Evolutionary conservation across 2,888 invertebrate genomes (phyloP).

Genomic region (Ophion costatus): DNA sequence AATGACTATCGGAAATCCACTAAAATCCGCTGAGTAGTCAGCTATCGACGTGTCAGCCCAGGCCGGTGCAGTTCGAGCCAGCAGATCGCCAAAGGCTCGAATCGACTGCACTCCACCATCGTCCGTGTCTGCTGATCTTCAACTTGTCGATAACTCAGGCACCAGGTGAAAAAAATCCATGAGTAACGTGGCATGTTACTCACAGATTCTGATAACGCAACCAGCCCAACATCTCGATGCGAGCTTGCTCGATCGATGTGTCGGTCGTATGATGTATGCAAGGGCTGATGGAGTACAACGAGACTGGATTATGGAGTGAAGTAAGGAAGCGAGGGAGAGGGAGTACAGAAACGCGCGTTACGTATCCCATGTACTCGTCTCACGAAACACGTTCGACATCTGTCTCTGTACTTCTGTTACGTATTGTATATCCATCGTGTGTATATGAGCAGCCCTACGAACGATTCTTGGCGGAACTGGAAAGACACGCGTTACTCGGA

Average conservation of each 20-base stretch:
- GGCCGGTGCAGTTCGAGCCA: too few relatives aligned
- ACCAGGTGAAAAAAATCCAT: not conserved
- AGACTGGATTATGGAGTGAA: not conserved
- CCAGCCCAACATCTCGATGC: not conserved
- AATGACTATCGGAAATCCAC: too few relatives aligned
- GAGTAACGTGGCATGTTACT: not conserved
- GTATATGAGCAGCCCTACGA: constrained; percentile 44
- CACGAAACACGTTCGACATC: constrained; percentile 66
- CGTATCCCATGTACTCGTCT: constrained; percentile 49
- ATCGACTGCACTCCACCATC: too few relatives aligned
- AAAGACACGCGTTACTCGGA: constrained; percentile 38
- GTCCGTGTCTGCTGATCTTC: not conserved
- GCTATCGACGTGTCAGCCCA: too few relatives aligned
- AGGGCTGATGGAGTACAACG: not conserved
- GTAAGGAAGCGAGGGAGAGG: constrained; percentile 9
- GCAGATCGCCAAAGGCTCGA: too few relatives aligned
- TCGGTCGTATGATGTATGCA: not conserved
- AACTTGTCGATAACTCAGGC: not conserved
- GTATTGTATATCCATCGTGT: constrained; percentile 51
- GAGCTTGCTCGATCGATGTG: not conserved
- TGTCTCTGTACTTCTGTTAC: constrained; percentile 52
- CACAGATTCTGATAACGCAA: not conserved
- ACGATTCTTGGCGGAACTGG: constrained; percentile 46
- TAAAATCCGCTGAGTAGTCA: too few relatives aligned
- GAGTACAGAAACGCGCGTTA: constrained; percentile 39